Evolutionary conservation across 2,888 invertebrate genomes (phyloP), one percentile per base, ranked within the genome.

Genomic region (Drosophila vallismaia): DNA sequence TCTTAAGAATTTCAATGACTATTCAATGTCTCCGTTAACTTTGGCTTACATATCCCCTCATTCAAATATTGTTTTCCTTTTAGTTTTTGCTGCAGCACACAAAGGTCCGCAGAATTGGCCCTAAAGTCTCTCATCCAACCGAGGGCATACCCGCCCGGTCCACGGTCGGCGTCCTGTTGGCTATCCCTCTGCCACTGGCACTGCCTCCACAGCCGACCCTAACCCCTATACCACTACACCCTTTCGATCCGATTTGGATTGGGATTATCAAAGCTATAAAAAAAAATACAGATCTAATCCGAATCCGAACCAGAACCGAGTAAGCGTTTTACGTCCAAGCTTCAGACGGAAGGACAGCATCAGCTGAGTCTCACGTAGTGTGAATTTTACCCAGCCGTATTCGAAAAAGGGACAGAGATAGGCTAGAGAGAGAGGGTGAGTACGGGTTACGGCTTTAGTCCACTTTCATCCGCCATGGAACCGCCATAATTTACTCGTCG

Each of bases 131-230:
- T 79, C 86, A 80, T 77, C 83, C 75, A 76, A 87, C 79, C 88
- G 86, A 88, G 90, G 90, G 89, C 90, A 91, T 91, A 91, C 91
- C n/a, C n/a, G n/a, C n/a, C n/a, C n/a, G n/a, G 91, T 91, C 88
- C 88, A 44, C 68, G 67, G 86, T 64, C 73, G 76, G 71, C 77
- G 84, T 78, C 76, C 84, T 83, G 75, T 76, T 77, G 69, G 60
- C 64, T 72, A 19, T 19, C 7, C 10, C 24, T 19, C 44, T 52
- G 74, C 31, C 51, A 10, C 48, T 42, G 7, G 19, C 19, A 19
- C 19, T 19, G 19, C 2, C 19, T 19, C 19, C 19, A 14, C 14
- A 14, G 10, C n/a, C 2, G 40, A 33, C 26, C 4, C 12, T 4
- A 55, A 26, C 8, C 10, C 8, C 24, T 8, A 5, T 19, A 19